Evolutionary conservation across 1,140 invertebrate species (phyloP), one percentile per base, ranked within the genome.

Genomic region (Drosophila grimshawi): DNA sequence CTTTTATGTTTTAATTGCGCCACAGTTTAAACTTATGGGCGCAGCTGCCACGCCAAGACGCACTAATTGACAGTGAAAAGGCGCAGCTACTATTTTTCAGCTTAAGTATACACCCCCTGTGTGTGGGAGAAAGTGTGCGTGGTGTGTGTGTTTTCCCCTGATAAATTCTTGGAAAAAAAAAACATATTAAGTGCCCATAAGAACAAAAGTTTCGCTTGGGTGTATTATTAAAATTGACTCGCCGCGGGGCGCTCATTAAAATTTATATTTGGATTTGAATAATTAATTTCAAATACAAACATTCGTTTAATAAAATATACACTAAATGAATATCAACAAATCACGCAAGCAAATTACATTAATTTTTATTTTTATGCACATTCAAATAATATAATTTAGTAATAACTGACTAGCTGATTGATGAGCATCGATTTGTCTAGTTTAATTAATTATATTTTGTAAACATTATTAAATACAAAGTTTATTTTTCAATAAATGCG

Each of bases 1-100:
- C 85, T 88, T 88, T 89, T 88, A 88, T 88, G 83, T 88, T 89
- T 88, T 88, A 89, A 88, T 88, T 89, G 85, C 76, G 73, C 73
- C 66, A 68, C 76, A 76, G 73, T 72, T 79, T 78, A 81, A 88
- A 83, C 76, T 74, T 76, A 78, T 61, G 79, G 56, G 73, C 72
- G 49, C 76, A 86, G 79, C 80, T 83, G 83, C 62, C 68, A 46
- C 37, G 53, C 69, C 48, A 88, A 83, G 83, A 82, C 60, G 61
- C 66, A 66, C 80, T 88, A 86, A 86, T 89, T 86, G 83, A 81
- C 83, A 88, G 55, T 65, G 53, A 77, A 77, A 88, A 74, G 69
- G 52, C 43, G 30, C 46, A n/a, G 32, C 11, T 10, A 8, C n/a
- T 29, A 41, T 43, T 3, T 5, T n/a, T 10, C 48, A 41, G 3